Conservation (phyloP, 2,888 invertebrate genomes). For the Dromius quadrimaculatus region DNA sequence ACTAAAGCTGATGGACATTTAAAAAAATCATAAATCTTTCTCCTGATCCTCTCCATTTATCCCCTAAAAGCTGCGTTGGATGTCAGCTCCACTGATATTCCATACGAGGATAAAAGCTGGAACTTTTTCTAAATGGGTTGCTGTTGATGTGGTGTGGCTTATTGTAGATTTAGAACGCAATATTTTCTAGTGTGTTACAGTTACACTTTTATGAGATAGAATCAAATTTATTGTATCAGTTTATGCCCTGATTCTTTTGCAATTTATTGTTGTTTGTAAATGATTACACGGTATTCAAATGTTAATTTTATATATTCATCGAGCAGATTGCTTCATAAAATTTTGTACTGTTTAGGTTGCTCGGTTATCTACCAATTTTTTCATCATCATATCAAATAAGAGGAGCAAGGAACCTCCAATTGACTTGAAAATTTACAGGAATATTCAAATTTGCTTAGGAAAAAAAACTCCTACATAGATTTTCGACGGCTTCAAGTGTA, state of each 20-base stretch:
- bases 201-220: neutral
- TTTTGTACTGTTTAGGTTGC: too few relatives aligned
- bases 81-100: conserved; percentile 4
- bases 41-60: conserved; percentile 5
- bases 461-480: too few relatives aligned
- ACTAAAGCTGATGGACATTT: neutral
- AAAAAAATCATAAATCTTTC: conserved; percentile 1
- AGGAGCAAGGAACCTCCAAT: too few relatives aligned
- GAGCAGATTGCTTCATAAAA: too few relatives aligned
- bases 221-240: neutral
- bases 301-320: too few relatives aligned
- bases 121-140: neutral
- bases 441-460: too few relatives aligned
- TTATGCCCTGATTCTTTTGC: neutral
- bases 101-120: neutral
- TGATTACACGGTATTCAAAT: neutral
- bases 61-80: neutral
- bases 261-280: neutral
- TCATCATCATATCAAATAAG: too few relatives aligned
- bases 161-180: neutral
- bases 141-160: neutral
- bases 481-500: too few relatives aligned
- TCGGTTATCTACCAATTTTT: too few relatives aligned
- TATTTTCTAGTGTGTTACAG: neutral
- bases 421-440: too few relatives aligned